Evolutionary conservation across 2,113 vertebrate species (phyloP).

Genomic region (Garra rufa): DNA sequence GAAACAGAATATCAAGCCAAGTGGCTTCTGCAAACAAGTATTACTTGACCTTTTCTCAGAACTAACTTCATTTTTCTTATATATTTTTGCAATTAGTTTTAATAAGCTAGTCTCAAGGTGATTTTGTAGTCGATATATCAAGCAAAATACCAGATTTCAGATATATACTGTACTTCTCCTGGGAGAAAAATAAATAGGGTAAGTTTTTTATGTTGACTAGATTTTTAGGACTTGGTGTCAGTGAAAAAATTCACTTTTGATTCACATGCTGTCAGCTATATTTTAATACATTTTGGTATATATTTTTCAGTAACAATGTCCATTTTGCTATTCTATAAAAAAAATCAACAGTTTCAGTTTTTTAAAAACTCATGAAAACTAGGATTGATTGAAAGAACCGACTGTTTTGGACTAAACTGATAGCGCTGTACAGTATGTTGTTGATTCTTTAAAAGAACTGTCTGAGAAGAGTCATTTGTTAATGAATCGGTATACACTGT

Average conservation of each 20-base stretch:
- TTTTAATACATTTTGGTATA: neutral
- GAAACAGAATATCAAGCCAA: conserved; percentile 17
- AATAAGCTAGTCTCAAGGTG: neutral
- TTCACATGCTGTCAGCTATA: neutral
- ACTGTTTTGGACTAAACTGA: neutral
- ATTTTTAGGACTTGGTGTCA: neutral
- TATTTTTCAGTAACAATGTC: neutral
- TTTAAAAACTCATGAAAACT: neutral
- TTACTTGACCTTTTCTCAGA: conserved; percentile 21
- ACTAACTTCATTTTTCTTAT: neutral
- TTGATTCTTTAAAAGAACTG: neutral
- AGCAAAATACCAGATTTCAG: neutral
- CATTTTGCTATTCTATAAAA: neutral
- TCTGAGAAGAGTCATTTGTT: neutral
- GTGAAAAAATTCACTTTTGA: neutral
- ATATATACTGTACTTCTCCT: neutral
- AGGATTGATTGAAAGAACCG: neutral
- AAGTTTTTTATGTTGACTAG: neutral
- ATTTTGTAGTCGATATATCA: neutral
- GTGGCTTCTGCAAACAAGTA: neutral
- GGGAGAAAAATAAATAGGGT: neutral
- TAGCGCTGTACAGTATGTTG: no score
- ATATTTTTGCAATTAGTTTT: conserved; percentile 27
- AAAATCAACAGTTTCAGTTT: neutral
- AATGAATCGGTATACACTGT: neutral